Conservation (phyloP, 1,140 invertebrate genomes). For the Amyelois transitella region DNA sequence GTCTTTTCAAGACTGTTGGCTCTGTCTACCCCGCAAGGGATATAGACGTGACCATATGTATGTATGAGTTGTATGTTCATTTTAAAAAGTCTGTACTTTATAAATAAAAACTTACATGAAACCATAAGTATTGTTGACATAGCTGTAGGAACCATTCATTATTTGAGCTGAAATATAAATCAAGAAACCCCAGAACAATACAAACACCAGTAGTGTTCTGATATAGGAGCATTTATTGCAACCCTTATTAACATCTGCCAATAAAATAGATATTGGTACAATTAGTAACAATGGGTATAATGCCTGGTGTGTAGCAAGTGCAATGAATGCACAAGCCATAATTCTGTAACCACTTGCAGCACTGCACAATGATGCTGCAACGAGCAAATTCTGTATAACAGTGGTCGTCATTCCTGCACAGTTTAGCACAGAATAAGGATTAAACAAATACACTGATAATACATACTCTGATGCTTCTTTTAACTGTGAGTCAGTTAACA, state of each 20-base stretch:
- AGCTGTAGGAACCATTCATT: slow-evolving; percentile 80
- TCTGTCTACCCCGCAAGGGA: too few relatives aligned
- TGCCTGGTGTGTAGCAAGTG: slow-evolving; percentile 86
- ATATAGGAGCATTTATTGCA: slow-evolving; percentile 72
- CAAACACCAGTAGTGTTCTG: slow-evolving; percentile 63
- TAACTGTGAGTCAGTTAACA: slow-evolving; percentile 75
- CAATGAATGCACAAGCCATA: slow-evolving; percentile 79
- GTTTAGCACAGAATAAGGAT: slow-evolving; percentile 92
- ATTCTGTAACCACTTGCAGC: slow-evolving; percentile 80
- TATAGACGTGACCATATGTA: too few relatives aligned
- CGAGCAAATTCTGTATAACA: slow-evolving; percentile 90
- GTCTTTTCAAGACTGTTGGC: too few relatives aligned
- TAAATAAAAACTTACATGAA: slow-evolving; percentile 82
- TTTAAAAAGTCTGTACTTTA: neutral
- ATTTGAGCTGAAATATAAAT: slow-evolving; percentile 67
- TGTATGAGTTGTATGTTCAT: too few relatives aligned
- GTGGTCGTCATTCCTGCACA: slow-evolving; percentile 95
- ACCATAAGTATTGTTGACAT: slow-evolving; percentile 86
- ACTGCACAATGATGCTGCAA: slow-evolving; percentile 81
- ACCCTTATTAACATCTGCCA: slow-evolving; percentile 63
- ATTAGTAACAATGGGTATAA: slow-evolving; percentile 91
- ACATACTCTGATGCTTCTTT: slow-evolving; percentile 79
- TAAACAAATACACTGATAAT: slow-evolving; percentile 90
- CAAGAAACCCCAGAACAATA: slow-evolving; percentile 64
- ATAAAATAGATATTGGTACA: slow-evolving; percentile 80